Base-by-base conservation (phyloP, 2,888 invertebrate species). In the Kryphioiulus occultus region DNA sequence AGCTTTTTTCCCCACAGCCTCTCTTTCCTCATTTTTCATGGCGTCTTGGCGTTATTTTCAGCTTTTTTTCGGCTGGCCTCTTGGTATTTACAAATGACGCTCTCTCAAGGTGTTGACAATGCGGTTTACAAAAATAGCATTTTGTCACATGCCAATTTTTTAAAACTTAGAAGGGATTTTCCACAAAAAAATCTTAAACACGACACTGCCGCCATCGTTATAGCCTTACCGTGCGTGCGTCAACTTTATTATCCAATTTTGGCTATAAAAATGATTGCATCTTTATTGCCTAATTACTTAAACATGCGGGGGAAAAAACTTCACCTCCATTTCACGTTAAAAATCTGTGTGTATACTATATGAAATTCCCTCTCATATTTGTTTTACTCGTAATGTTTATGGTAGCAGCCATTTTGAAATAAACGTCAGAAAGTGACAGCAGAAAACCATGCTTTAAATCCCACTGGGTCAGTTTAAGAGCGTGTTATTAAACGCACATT, bases 71-170 rank as follows among this genome's bases (percentile, higher is more conserved):
- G 78, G 26, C 22, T 78, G 78, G 78, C 30, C 78, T 78, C 78
- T 30, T 78, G 78, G 78, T 78, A 78, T 78, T 78, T 78, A 78
- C 78, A 78, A 78, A 78, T 78, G 78, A 78, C 78, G 78, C 78
- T 78, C 78, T 30, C 78, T 26, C 78, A 30, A 78, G 78, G 78
- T 78, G 78, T 78, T 78, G 78, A 78, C 78, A 78, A 78, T 78
- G 78, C 78, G 78, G 26, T 78, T 78, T 22, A 30, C 78, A 78
- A 30, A 78, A 78, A 78, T 78, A 78, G 78, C 78, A 78, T 78
- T 26, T 26, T 78, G 78, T 78, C 78, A 12, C 22, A 22, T 22
- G 15, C 78, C 30, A 78, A 78, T 78, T 78, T 53, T 78, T 78
- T 78, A 30, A 30, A 68, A 68, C 68, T 30, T 30, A 78, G 78